Evolutionary conservation across 2,888 invertebrate species (phyloP).

Genomic region (Coenonympha arcania): DNA sequence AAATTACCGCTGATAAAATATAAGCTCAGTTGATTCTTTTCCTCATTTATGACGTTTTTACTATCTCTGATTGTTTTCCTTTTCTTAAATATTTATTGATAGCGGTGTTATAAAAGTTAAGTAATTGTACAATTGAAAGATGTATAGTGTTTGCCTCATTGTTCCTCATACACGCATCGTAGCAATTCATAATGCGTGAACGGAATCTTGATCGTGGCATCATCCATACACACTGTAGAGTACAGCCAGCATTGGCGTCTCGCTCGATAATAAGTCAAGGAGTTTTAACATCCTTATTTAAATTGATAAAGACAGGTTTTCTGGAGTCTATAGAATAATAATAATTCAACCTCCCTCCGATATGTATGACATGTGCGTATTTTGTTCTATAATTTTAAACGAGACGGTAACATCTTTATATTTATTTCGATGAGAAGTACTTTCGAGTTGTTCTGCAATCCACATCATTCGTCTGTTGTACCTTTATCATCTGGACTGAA

Average conservation of each 20-base stretch:
- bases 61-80: too few species aligned
- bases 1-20: too few species aligned
- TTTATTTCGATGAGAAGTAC: neutral
- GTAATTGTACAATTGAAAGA: neutral
- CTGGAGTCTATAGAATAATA: constrained; percentile 4
- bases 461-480: neutral
- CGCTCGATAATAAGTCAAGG: constrained; percentile 3
- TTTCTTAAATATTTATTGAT: too few species aligned
- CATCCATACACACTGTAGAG: neutral
- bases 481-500: neutral
- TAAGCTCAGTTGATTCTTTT: too few species aligned
- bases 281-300: constrained; percentile 19
- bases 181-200: neutral
- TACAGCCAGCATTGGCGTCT: neutral
- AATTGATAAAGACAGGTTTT: constrained; percentile 10
- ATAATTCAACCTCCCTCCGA: constrained; percentile 1
- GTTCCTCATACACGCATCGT: neutral
- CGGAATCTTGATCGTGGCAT: constrained; percentile 1
- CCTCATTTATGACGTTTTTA: too few species aligned
- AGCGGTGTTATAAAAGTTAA: neutral
- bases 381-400: neutral
- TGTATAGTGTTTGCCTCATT: neutral
- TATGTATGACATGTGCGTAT: neutral
- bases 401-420: neutral
- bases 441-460: neutral